phyloP scores from a whole-genome alignment of 1,140 invertebrate species.

The Penaeus indicus region DNA sequence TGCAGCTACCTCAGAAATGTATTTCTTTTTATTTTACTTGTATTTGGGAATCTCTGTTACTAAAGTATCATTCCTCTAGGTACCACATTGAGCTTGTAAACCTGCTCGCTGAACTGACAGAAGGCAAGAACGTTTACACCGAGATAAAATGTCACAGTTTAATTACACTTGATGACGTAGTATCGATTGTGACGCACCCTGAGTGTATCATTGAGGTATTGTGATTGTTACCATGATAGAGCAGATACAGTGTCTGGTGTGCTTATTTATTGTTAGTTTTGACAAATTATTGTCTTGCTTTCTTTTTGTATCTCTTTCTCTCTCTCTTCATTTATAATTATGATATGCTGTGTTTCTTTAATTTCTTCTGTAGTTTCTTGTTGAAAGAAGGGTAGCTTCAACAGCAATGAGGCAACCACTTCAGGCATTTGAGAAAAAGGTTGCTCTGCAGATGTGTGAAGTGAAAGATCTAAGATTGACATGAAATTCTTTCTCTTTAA shows the following conservation, averaged over 20 bases:
- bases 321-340: too few species aligned
- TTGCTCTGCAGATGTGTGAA: too few species aligned
- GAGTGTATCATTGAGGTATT: conserved; percentile 93
- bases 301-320: too few species aligned
- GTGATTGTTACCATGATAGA: conserved; percentile 26
- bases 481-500: too few species aligned
- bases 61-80: conserved; percentile 72
- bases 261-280: conserved; percentile 19
- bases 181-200: conserved; percentile 90
- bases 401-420: too few species aligned
- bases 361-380: too few species aligned
- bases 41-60: not conserved
- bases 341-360: too few species aligned
- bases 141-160: conserved; percentile 99
- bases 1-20: not conserved
- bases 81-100: conserved; percentile 98
- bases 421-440: too few species aligned
- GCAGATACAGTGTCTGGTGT: conserved; percentile 36
- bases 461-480: too few species aligned
- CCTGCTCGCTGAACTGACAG: conserved; percentile 95
- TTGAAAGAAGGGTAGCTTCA: too few species aligned
- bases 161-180: conserved; percentile 98
- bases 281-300: not conserved
- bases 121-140: conserved; percentile 99
- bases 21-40: not conserved